These are phyloP conservation scores for Mimachlamys varia DNA, from an alignment of 2,888 invertebrate genomes.

Conservation along the genomic window DNA sequence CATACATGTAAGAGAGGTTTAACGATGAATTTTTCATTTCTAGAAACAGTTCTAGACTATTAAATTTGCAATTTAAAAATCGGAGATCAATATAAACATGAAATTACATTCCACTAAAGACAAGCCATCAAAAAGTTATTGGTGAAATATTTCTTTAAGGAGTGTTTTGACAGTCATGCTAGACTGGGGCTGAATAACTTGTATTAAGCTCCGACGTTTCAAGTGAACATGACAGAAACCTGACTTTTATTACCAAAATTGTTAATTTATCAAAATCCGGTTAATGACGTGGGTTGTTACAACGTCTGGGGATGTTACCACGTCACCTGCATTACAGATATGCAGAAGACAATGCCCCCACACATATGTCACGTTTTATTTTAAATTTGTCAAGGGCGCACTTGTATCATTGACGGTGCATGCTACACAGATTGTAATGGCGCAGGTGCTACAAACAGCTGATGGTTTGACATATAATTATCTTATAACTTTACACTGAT, in stretches of 20 bases:
- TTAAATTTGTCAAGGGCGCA: not conserved
- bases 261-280: not conserved
- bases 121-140: slow-evolving; percentile 14
- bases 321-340: not conserved
- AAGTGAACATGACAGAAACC: not conserved
- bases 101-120: not conserved
- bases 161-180: not conserved
- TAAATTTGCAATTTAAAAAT: not conserved
- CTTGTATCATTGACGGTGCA: not conserved
- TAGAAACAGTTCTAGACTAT: not conserved
- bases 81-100: not conserved
- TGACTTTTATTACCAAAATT: not conserved
- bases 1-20: too few relatives aligned
- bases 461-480: slow-evolving; percentile 20
- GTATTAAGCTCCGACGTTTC: not conserved
- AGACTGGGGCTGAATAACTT: not conserved
- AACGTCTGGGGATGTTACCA: not conserved
- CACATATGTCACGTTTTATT: not conserved
- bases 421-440: not conserved
- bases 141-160: not conserved
- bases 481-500: slow-evolving; percentile 21
- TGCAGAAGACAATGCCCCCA: not conserved
- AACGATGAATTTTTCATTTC: not conserved
- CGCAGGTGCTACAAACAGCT: not conserved
- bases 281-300: not conserved